A percentile compares a stretch with the other conserved stretches of the same genome.
These are phyloP conservation scores for Cantharis rufa DNA, from an alignment of 2,888 invertebrate species.

Conservation along the genomic window DNA sequence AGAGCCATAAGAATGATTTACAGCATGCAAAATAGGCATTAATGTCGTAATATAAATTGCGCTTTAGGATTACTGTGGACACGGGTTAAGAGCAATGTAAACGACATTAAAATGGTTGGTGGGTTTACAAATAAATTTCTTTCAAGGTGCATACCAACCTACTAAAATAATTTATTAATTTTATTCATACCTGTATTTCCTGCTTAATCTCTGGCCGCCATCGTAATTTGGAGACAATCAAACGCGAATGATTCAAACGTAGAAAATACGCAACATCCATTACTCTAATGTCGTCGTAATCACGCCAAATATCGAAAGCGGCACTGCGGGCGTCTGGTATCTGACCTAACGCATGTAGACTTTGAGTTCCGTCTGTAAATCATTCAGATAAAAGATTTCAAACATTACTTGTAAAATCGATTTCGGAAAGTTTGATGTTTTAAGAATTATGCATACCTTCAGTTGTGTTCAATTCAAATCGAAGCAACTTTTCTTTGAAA, in stretches of 20 bases:
- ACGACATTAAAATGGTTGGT: slow-evolving; percentile 10
- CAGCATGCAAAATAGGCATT: slow-evolving; percentile 20
- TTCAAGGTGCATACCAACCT: background rate
- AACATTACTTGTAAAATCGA: slow-evolving; percentile 28
- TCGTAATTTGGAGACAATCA: slow-evolving; percentile 76
- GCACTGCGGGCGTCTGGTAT: slow-evolving; percentile 79
- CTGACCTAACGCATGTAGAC: slow-evolving; percentile 72
- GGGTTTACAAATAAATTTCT: slow-evolving; percentile 5
- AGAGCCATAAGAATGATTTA: slow-evolving; percentile 16
- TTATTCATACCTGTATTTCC: slow-evolving; percentile 59
- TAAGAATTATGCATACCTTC: slow-evolving; percentile 56
- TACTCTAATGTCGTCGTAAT: slow-evolving; percentile 78
- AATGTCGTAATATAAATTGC: slow-evolving; percentile 16
- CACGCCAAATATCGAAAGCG: slow-evolving; percentile 77
- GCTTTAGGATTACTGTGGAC: slow-evolving; percentile 16
- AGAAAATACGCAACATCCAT: slow-evolving; percentile 79
- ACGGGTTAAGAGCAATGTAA: slow-evolving; percentile 16
- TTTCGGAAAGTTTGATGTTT: slow-evolving; percentile 33
- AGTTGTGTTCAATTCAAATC: slow-evolving; percentile 72
- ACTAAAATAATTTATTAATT: background rate
- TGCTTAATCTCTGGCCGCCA: slow-evolving; percentile 78
- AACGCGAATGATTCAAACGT: slow-evolving; percentile 80
- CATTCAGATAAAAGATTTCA: slow-evolving; percentile 26
- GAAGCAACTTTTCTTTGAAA: slow-evolving; percentile 62
- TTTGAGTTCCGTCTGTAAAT: slow-evolving; percentile 64